Base-by-base conservation (phyloP, 1,140 invertebrate genomes). In the Pseudomyrmex flavicornis region DNA sequence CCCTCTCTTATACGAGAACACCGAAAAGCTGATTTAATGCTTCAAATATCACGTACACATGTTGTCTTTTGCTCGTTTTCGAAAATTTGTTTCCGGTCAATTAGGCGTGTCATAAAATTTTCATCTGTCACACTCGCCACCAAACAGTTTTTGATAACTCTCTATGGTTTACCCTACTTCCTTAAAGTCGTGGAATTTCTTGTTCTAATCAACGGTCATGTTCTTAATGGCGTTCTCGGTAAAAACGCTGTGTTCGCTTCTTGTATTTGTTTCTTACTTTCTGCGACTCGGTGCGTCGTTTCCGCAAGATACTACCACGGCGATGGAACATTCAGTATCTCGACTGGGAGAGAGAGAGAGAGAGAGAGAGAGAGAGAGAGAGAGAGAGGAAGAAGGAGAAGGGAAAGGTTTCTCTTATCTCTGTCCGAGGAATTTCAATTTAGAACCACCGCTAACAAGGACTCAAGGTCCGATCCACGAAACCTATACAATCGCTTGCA, bases 371-470 rank as follows among this genome's bases (percentile, higher is more conserved):
- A 35, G 35, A 35, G 35, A 35, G 35, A 35, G 4, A 35, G 35
- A 35, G 35, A 35, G 4, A 35, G 5, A 35, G 35, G 5, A 35
- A 35, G 35, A 7, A 35, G 2, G 26, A 26, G 35, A 35, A 35
- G 35, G 0, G 5, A 7, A 35, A 54, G 66, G 65, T 50, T 70
- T n/a, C 22, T 56, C 66, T 79, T 80, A 80, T 80, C 66, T 72
- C 66, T 72, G 76, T 80, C 76, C 66, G 66, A 80, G 76, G 76
- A 80, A 80, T 80, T 80, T 80, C 76, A 80, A 80, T 80, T 80
- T 80, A 80, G 76, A 80, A 72, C 76, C 66, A 46, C 66, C 35
- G 66, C 76, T 80, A 80, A 80, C 76, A 80, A 80, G 76, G 76
- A 70, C 66, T 59, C 66, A 50, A 70, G 76, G 56, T 72, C 76